Evolutionary conservation across 2,113 vertebrate species (phyloP), one percentile per base, ranked within the genome.

Genomic region (Psettodes erumei): DNA sequence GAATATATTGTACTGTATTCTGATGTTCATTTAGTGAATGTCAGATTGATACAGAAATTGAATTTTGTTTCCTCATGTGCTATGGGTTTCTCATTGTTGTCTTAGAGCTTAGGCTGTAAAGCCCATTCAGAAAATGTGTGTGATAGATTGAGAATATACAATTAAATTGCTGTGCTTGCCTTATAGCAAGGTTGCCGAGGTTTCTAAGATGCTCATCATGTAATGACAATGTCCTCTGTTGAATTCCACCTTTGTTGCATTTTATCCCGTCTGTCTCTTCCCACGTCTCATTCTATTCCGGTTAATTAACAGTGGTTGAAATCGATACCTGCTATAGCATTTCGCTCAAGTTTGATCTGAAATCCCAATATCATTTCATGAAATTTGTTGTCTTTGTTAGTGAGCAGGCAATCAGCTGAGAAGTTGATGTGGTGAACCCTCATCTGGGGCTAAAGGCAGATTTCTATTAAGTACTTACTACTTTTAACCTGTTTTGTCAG

Each of bases 401-500:
- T 53, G 21, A 55, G 74, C 15, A 58, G 61, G 30, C 23, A 84
- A 23, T 45, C 27, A 54, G 67, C 5, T 28, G 32, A 47, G 37
- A 13, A 11, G 38, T 75, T 69, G 56, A 85, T 80, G 84, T 77
- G 25, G 33, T 63, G 23, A 38, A 65, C 35, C 59, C 43, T n/a
- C 78, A 77, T 71, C 47, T 72, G 60, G 32, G 5, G 67, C 65
- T 79, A n/a, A 35, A 55, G 68, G 71, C 63, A 43, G 42, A 76
- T 61, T 47, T 75, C 30, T 69, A 86, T 80, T 75, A 37, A 54
- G 30, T 66, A n/a, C n/a, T n/a, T n/a, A n/a, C n/a, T 63, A 58
- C 56, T 40, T 38, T 62, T 28, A 77, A 62, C 54, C 25, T 10
- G 27, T 40, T 64, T 6, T 73, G 50, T 47, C 13, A 0, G 48